phyloP scores from a whole-genome alignment of 2,113 vertebrate genomes.

The Lampris megalopsis region DNA sequence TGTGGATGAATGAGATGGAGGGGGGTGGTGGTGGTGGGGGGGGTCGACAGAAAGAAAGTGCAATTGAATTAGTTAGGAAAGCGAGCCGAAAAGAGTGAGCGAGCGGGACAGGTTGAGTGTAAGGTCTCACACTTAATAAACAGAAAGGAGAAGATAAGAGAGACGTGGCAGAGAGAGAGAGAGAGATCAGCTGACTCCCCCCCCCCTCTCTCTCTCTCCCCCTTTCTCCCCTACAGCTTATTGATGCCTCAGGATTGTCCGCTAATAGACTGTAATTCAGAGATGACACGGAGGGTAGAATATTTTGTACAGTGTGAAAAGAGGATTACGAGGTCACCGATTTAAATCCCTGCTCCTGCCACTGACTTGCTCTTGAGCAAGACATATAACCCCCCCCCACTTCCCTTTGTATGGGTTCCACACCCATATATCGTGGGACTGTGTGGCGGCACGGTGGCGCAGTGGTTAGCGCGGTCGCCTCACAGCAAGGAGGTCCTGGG shows the following conservation, averaged over 20 bases:
- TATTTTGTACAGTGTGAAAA: no score
- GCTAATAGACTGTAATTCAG: neutral
- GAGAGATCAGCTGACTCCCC: constrained; percentile 16
- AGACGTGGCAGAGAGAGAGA: constrained; percentile 16
- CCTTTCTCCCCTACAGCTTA: no score
- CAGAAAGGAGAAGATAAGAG: constrained; percentile 30
- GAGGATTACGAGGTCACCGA: no score
- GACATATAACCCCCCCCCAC: no score
- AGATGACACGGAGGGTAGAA: neutral
- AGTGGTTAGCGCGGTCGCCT: no score
- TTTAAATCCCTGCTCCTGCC: no score
- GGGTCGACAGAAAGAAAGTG: constrained; percentile 15
- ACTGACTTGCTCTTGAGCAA: no score
- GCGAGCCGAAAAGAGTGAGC: constrained; percentile 40
- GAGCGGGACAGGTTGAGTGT: constrained; percentile 59
- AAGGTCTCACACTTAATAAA: constrained; percentile 56
- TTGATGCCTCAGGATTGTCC: neutral
- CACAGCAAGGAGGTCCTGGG: no score
- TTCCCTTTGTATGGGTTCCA: no score
- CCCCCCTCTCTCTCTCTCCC: neutral
- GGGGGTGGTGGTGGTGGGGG: constrained; percentile 4
- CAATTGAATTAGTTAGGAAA: constrained; percentile 77
- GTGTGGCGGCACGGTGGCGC: no score
- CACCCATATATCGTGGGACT: no score
- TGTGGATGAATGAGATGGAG: constrained; percentile 43